A percentile compares a stretch with the other conserved stretches of the same genome.
phyloP scores from a whole-genome alignment of 2,797 vertebrate genomes.

The Pelodytes ibericus region DNA sequence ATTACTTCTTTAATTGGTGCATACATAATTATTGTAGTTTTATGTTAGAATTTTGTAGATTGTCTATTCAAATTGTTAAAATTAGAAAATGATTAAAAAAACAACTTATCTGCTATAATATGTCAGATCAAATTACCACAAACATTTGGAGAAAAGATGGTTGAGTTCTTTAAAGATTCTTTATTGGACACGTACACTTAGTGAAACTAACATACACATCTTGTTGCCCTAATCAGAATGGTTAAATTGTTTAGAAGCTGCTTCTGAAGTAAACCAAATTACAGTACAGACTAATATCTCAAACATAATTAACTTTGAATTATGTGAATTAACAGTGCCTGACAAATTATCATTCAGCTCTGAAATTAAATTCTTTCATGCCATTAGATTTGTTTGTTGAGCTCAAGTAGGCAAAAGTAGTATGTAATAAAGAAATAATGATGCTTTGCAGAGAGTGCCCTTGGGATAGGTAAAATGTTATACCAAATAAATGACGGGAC shows the following conservation, averaged over 20 bases:
- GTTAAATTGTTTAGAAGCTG: conserved; percentile 72
- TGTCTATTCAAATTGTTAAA: too few relatives aligned
- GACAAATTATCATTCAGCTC: conserved; percentile 81
- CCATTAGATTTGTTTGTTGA: conserved; percentile 83
- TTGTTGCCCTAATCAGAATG: conserved; percentile 69
- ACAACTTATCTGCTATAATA: too few relatives aligned
- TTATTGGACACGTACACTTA: conserved; percentile 10
- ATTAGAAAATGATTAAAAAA: too few relatives aligned
- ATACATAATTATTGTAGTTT: too few relatives aligned
- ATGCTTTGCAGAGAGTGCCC: conserved; percentile 67
- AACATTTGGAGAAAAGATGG: too few relatives aligned
- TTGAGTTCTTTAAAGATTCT: conserved; percentile 10
- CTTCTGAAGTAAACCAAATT: conserved; percentile 75
- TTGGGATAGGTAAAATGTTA: conserved; percentile 68
- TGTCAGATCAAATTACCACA: too few relatives aligned
- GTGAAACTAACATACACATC: conserved; percentile 53
- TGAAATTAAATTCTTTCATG: conserved; percentile 82
- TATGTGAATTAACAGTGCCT: conserved; percentile 80
- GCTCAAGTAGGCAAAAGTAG: conserved; percentile 76
- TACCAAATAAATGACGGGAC: conserved; percentile 67
- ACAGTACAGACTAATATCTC: conserved; percentile 70
- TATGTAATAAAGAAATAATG: conserved; percentile 77
- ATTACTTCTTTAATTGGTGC: too few relatives aligned
- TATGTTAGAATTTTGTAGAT: too few relatives aligned
- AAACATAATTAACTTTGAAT: conserved; percentile 84